These are phyloP conservation scores for Montipora cactus DNA, from an alignment of 64 coral and sea anemone species.

Conservation along the genomic window DNA sequence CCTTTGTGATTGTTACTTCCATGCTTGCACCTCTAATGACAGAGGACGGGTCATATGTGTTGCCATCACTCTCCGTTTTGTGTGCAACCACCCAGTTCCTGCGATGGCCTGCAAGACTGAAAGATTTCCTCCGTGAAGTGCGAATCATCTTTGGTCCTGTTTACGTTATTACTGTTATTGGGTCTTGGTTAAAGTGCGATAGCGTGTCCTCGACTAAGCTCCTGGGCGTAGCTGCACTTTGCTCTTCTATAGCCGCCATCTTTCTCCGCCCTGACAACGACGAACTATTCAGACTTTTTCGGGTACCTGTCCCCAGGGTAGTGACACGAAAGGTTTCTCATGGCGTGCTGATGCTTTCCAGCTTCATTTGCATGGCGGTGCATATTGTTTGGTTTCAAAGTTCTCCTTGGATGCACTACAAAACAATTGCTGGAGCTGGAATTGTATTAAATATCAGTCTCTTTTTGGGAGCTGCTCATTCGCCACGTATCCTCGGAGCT, in stretches of 20 bases:
- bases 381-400: neutral
- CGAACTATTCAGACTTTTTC: neutral
- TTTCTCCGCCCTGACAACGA: conserved; percentile 24
- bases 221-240: neutral
- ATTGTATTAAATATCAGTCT: neutral
- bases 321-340: neutral
- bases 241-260: conserved; percentile 5
- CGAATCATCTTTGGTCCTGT: conserved; percentile 14
- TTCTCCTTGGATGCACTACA: neutral
- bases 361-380: neutral
- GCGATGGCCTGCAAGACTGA: neutral
- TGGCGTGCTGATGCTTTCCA: neutral
- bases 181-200: neutral
- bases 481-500: neutral
- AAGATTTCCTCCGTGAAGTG: neutral
- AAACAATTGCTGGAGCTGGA: neutral
- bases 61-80: neutral
- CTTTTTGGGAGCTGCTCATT: neutral
- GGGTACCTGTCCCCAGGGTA: neutral
- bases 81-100: neutral
- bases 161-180: neutral
- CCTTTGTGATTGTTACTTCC: neutral
- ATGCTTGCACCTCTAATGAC: neutral
- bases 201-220: neutral
- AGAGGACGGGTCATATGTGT: neutral